Conservation (phyloP, 2,888 invertebrate species). For the Sipha maydis region DNA sequence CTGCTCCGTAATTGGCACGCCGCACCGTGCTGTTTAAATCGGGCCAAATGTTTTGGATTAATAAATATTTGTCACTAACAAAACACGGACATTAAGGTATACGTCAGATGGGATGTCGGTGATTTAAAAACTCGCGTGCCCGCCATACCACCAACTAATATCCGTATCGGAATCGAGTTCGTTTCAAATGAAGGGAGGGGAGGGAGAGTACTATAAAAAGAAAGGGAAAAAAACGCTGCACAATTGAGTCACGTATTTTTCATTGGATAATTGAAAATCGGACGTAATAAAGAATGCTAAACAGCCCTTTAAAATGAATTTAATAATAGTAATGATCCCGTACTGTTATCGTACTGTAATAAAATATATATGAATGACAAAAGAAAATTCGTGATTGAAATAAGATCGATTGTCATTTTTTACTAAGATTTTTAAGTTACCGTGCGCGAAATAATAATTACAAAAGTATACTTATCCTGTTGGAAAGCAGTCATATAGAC, state of each 20-base stretch:
- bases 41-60: conserved; percentile 16
- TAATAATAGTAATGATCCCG: neutral
- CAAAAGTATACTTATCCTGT: neutral
- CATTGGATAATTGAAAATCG: conserved; percentile 26
- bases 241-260: conserved; percentile 37
- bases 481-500: neutral
- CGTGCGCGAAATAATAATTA: conserved; percentile 51
- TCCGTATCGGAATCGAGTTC: neutral
- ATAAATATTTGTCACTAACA: conserved; percentile 10
- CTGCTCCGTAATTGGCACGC: conserved; percentile 29
- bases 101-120: neutral
- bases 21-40: neutral
- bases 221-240: neutral
- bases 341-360: neutral
- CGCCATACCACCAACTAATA: neutral
- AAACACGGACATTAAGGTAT: neutral
- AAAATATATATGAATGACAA: conserved; percentile 22
- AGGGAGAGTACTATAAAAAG: neutral
- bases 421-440: neutral
- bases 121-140: neutral
- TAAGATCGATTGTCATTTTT: neutral
- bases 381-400: conserved; percentile 58
- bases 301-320: conserved; percentile 2
- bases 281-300: conserved; percentile 38
- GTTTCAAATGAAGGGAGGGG: neutral